Base-by-base conservation (phyloP, 2,797 vertebrate species). In the Acipenser oxyrinchus region DNA sequence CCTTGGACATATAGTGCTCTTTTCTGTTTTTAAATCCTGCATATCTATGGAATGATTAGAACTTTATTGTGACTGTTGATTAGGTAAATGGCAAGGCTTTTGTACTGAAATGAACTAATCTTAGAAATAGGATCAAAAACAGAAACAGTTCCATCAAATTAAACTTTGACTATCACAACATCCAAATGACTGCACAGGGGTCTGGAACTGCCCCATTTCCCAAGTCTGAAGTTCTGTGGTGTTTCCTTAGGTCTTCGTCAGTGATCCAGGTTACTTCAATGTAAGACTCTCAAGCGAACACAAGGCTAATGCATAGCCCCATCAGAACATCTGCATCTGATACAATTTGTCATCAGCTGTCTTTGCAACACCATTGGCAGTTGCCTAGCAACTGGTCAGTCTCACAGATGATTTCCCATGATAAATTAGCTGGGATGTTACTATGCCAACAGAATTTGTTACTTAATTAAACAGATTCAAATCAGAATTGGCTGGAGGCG, bases 371-470 rank as follows among this genome's bases (percentile, higher is more conserved):
- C 81, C 79, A 94, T 94, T 93, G 93, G 93, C 79, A 89, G 93
- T 94, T 93, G 90, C 94, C 76, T 88, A 86, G 94, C 93, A 94
- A 95, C 92, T 79, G 75, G 86, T 85, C 89, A 90, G 90, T 92
- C 89, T 92, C 81, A 86, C 85, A 79, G 84, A 88, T 85, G 90
- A 90, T 94, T 94, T 93, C 89, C 90, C 88, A 86, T 92, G 90
- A 93, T 92, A 91, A 92, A 94, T 95, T 92, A 94, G 90, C 87
- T 85, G 77, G 81, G 79, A 91, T 92, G 93, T 94, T 96, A 89
- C 93, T 91, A 94, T 95, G 92, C 91, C 93, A 92, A 96, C 94
- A 90, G 84, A 91, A 89, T 93, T 93, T 95, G 91, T 94, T 94
- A 93, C 90, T 93, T 95, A 93, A 96, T 96, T 93, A 92, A 93